These are phyloP conservation scores for Caiman crocodilus DNA, from an alignment of 2,797 vertebrate species.

Conservation along the genomic window DNA sequence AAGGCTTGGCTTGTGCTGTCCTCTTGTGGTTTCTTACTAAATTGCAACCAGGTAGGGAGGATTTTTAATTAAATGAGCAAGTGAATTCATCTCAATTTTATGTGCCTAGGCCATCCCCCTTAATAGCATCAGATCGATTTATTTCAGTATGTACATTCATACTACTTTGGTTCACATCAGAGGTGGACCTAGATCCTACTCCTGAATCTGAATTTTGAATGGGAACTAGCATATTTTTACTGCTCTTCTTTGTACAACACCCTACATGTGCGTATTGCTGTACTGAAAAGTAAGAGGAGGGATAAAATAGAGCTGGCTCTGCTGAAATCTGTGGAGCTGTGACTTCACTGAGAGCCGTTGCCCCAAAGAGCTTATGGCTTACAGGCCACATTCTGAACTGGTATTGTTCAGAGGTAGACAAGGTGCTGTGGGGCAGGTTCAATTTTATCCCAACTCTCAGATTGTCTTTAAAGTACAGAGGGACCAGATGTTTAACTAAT, in stretches of 20 bases:
- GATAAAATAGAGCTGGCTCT: too few relatives aligned
- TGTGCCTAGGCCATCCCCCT: neutral
- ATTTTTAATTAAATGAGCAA: neutral
- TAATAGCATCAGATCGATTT: neutral
- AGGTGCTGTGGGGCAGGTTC: neutral
- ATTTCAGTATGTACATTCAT: neutral
- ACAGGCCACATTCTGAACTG: neutral
- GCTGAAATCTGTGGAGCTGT: neutral
- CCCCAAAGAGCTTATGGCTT: neutral
- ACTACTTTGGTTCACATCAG: neutral
- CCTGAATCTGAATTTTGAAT: neutral
- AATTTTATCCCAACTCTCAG: neutral
- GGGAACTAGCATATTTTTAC: neutral
- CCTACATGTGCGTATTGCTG: neutral
- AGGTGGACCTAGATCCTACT: neutral
- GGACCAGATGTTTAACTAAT: neutral
- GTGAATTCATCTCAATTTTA: neutral
- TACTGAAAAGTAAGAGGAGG: neutral
- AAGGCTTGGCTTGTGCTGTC: conserved; percentile 47
- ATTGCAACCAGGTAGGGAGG: neutral
- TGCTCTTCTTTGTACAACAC: neutral
- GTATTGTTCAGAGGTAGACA: neutral
- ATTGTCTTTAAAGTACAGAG: neutral
- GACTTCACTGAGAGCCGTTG: neutral
- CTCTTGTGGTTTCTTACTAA: conserved; percentile 4